Evolutionary conservation across 2,797 vertebrate genomes (phyloP), one percentile per base, ranked within the genome.

Genomic region (Apodemus agrarius): DNA sequence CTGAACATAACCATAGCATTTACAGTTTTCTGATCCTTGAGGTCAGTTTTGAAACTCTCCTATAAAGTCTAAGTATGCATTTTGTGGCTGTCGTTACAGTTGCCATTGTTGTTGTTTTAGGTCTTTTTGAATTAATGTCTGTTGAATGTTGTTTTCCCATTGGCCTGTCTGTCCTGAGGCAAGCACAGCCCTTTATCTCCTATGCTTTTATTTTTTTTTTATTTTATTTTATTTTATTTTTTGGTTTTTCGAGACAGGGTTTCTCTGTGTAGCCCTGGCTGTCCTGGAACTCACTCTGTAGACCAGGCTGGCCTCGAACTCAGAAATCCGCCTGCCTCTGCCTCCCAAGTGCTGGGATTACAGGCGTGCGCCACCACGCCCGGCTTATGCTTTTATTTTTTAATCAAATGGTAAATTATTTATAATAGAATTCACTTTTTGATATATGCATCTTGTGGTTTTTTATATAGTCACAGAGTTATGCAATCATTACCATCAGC

Each of bases 391-490:
- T 84, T 92, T 90, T 61, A 21, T 63, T 69, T 92, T 90, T 86
- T 63, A 91, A 93, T 72, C 93, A 43, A 90, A 49, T 57, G 57
- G 89, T 34, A 88, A 75, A 83, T 90, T 54, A 69, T 29, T 88
- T 57, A 49, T 9, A n/a, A 90, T 22, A 84, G 61, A 90, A 65
- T 65, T 81, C 19, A 72, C 26, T 52, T 69, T 75, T 78, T 43
- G 24, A 87, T 59, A 43, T 37, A 0, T 67, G 54, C 0, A 52
- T 57, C 54, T 79, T 37, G 34, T 85, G 14, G 19, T 10, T 91
- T 94, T 76, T 34, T 37, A 43, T 21, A 21, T 82, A 81, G 43
- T 83, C 31, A 81, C 59, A 52, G 76, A 24, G 12, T 61, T 78
- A 13, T 52, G 0, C 49, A 81, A 63, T 6, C 29, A 76, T 52